Base-by-base conservation (phyloP, 2,888 invertebrate species). In the Latheticus oryzae region DNA sequence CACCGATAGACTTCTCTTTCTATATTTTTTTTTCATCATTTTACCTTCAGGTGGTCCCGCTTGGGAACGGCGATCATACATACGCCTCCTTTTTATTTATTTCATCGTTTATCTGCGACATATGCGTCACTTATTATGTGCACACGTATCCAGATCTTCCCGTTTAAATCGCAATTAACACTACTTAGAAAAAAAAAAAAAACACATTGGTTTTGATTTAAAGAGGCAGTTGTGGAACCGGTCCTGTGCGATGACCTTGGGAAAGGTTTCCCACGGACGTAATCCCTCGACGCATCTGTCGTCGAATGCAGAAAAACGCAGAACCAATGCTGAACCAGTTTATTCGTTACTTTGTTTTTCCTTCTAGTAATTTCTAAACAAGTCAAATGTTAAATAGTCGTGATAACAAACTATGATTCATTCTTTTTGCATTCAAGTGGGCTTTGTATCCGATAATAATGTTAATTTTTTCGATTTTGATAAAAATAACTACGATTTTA, bases 41-140 rank as follows among this genome's bases (percentile, higher is more conserved):
- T 61, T 60, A 58, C 62, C 57, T 54, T 61, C 50, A 13, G 43
- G 58, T 54, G 59, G 62, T 61, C 60, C 43, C 26, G 11, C 12
- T n/a, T 37, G 42, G 42, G 42, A 42, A 33, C 23, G 9, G 2
- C 15, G n/a, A 13, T 13, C 2, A n/a, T 23, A 24, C 24, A n/a
- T 24, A 24, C 9, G 13, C 13, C 28, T 28, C 26, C 24, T 19
- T 19, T 19, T 5, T n/a, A 23, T 40, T 7, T n/a, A 7, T n/a
- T 40, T 26, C 40, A 12, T 8, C n/a, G n/a, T n/a, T n/a, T 9
- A 24, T 9, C 24, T 5, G 24, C 24, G 28, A 28, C 28, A 28
- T 28, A 8, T 52, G 38, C 15, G 19, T 19, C n/a, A n/a, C n/a
- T n/a, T n/a, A n/a, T n/a, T n/a, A n/a, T n/a, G n/a, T n/a, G n/a